Base-by-base conservation (phyloP, 2,888 invertebrate species). In the Hypercompe scribonia region DNA sequence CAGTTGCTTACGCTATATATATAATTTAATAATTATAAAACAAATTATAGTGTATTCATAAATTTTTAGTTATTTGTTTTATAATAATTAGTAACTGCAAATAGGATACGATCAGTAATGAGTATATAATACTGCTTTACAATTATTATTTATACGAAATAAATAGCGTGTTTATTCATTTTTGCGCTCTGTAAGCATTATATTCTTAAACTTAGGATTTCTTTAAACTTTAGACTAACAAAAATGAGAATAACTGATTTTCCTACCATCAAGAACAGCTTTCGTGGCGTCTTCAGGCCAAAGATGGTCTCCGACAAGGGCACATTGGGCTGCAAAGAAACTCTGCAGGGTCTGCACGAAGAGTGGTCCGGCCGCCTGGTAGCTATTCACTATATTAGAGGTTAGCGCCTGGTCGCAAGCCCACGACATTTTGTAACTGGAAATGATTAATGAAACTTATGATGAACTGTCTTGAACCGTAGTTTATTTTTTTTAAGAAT, bases 301-400 rank as follows among this genome's bases (percentile, higher is more conserved):
- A n/a, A 85, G 77, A 58, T 84, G 85, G 67, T 84, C 85, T 24
- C 85, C 83, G 18, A 46, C 46, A 46, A 94, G 86, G 1, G 94
- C 92, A 83, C 97, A 97, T 83, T 96, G 96, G 0, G 97, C 96
- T 2, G 94, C 89, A 67, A 97, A 87, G 65, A 97, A 86, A 0
- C 96, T 94, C 75, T 96, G 96, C 63, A 97, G 85, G 0, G 97
- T 88, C 18, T 96, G 93, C 0, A 95, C 88, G 87, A 97, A 97
- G 54, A 97, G 77, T 0, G 93, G 89, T 0, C 92, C 93, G 0
- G 92, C 87, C 0, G 89, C 87, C 4, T 94, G 93, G 70, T 90
- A 89, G 70, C 88, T 87, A 73, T 86, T 78, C 75, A 88, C 58
- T 33, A 91, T 81, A n/a, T 83, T 81, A 0, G 88, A 72, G 3